Percentiles rank a stretch among this genome's conserved stretches.
These are phyloP conservation scores for Trididemnum miniatum DNA, from an alignment of 23 tunicate genomes.

Conservation along the genomic window DNA sequence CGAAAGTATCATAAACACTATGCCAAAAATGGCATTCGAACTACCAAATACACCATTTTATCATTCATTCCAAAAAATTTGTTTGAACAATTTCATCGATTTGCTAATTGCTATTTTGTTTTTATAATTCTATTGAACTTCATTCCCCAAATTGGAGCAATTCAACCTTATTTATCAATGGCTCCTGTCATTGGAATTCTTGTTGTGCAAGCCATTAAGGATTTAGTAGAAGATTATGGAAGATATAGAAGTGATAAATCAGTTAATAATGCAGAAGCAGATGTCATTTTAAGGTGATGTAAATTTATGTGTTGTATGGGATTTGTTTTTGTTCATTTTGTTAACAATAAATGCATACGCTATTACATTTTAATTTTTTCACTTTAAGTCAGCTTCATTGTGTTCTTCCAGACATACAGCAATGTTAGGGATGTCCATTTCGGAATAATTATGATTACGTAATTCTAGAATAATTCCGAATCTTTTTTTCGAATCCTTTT, in stretches of 20 bases:
- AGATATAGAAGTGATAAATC: conserved; percentile 71
- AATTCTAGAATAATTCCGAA: too few species aligned
- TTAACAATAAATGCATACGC: too few species aligned
- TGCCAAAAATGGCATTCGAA: conserved; percentile 64
- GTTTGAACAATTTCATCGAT: conserved; percentile 98
- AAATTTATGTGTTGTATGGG: too few species aligned
- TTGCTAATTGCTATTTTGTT: conserved; percentile 97
- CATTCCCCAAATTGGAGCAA: conserved; percentile 86
- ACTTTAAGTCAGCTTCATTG: too few species aligned
- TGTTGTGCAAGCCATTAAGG: conserved; percentile 86
- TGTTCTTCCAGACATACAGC: too few species aligned
- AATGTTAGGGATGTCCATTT: too few species aligned
- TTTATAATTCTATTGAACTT: conserved; percentile 87
- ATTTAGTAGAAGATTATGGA: conserved; percentile 91
- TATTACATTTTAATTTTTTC: too few species aligned
- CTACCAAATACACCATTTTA: conserved; percentile 93
- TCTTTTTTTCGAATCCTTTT: too few species aligned
- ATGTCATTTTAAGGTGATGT: conserved; percentile 62
- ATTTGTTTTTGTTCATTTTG: too few species aligned
- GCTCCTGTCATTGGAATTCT: conserved; percentile 81
- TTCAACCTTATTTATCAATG: conserved; percentile 87
- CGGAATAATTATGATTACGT: too few species aligned
- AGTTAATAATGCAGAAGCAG: conserved; percentile 51
- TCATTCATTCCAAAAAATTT: conserved; percentile 92
- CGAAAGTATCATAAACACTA: conserved; percentile 53